Evolutionary conservation across 2,888 invertebrate species (phyloP), one percentile per base, ranked within the genome.

Genomic region (Mellilla xanthometata): DNA sequence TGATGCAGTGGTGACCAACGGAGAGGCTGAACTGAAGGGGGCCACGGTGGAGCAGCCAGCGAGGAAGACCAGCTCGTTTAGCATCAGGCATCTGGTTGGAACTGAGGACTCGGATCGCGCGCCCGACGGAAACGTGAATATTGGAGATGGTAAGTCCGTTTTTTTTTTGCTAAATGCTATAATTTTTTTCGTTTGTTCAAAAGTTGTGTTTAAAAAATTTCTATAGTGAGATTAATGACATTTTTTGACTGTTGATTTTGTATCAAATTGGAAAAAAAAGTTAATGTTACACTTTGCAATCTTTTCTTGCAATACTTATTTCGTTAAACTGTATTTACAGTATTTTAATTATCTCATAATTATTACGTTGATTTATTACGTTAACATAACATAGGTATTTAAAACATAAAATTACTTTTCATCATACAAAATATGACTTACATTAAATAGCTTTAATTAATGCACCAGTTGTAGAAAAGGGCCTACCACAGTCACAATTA

Each of bases 61-160:
- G 23, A 69, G 79, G 67, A 89, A 87, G 64, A 79, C 76, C 29
- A 85, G 50, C 55, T 81, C 82, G 48, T 89, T 89, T 59, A 88
- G 78, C 58, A 89, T 89, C 55, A 71, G 89, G 68, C 82, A 82
- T 52, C 63, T 89, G 27, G 79, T 89, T 9, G 87, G 86, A n/a
- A 75, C 72, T 0, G 85, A 76, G 38, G 84, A 85, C 46, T 68
- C 70, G 12, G 79, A 80, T 33, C 68, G 70, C 24, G 54, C 76
- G 30, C 59, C 83, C 71, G 82, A 82, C 73, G 82, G 80, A 29
- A 73, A 62, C 36, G 58, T 62, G 10, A 75, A 71, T 52, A 50
- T 66, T 22, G 76, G 54, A 54, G 80, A 84, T 68, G 87, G 88
- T 87, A 52, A 76, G 85, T 77, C 4, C 9, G 2, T 11, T 22